phyloP scores from a whole-genome alignment of 35 echinoderm and acorn worm genomes.

The Anneissia japonica region DNA sequence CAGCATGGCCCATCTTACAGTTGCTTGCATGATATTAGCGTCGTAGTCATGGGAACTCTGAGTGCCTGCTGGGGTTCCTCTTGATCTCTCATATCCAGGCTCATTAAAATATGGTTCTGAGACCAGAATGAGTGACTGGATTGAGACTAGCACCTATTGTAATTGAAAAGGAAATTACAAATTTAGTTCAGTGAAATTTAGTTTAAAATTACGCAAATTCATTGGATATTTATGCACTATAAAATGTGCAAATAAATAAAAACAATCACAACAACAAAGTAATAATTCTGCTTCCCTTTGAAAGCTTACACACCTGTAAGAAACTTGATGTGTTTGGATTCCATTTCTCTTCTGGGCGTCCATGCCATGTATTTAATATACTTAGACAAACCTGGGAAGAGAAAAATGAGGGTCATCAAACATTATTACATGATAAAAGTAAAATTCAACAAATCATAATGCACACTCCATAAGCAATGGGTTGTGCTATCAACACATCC shows the following conservation, averaged over 20 bases:
- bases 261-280: no score
- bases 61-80: constrained; percentile 87
- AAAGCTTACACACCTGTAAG: constrained; percentile 54
- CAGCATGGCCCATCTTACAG: constrained; percentile 97
- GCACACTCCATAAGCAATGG: no score
- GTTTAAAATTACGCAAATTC: no score
- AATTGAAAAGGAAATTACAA: neutral
- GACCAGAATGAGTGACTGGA: constrained; percentile 92
- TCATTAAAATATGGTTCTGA: constrained; percentile 98
- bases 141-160: constrained; percentile 80
- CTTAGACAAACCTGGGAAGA: constrained; percentile 89
- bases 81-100: constrained; percentile 97
- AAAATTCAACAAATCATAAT: neutral
- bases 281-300: no score
- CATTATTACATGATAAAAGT: neutral
- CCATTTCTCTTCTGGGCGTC: constrained; percentile 95
- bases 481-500: no score
- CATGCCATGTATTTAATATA: constrained; percentile 98
- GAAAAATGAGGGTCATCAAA: no score
- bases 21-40: constrained; percentile 98
- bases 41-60: constrained; percentile 97
- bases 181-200: no score
- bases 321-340: constrained; percentile 96
- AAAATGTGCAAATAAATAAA: no score
- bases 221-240: no score